Percentiles rank a stretch among this genome's conserved stretches.
phyloP scores from a whole-genome alignment of 1,140 invertebrate genomes.

The Calliopsis andreniformis region DNA sequence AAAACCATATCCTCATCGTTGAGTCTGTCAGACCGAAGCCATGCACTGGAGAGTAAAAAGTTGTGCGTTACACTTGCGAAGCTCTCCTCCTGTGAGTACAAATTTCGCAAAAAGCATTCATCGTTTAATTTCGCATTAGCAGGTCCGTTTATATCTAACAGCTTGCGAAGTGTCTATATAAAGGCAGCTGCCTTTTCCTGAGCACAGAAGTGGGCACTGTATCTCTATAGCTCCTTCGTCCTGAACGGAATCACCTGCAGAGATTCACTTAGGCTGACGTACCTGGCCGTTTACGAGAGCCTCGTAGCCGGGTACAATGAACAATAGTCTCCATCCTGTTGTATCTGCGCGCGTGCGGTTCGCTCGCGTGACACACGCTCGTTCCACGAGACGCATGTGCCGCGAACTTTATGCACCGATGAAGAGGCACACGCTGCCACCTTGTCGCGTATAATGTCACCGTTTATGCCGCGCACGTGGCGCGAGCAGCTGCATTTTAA shows the following conservation, averaged over 20 bases:
- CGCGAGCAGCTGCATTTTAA: slow-evolving; percentile 74
- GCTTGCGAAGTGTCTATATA: not conserved
- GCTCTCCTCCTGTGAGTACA: not conserved
- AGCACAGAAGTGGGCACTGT: not conserved
- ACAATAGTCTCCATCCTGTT: slow-evolving; percentile 56
- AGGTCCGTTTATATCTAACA: not conserved
- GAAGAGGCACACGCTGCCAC: not conserved
- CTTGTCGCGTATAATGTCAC: slow-evolving; percentile 46
- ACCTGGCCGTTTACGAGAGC: slow-evolving; percentile 48
- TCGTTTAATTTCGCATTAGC: too few species aligned
- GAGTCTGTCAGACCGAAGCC: too few species aligned
- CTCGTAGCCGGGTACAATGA: slow-evolving; percentile 49
- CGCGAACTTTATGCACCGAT: not conserved
- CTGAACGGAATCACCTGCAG: slow-evolving; percentile 47
- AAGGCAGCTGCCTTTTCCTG: not conserved
- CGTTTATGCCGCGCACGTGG: slow-evolving; percentile 73
- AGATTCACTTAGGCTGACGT: slow-evolving; percentile 56
- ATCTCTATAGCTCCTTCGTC: slow-evolving; percentile 9
- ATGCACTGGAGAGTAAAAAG: too few species aligned
- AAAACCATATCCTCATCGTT: too few species aligned
- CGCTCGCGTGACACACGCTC: slow-evolving; percentile 7
- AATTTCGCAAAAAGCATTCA: not conserved
- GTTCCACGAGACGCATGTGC: slow-evolving; percentile 26
- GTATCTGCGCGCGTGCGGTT: slow-evolving; percentile 22
- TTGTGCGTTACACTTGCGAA: too few species aligned